phyloP scores from a whole-genome alignment of 1,140 invertebrate species.

The Drosophila parvula region DNA sequence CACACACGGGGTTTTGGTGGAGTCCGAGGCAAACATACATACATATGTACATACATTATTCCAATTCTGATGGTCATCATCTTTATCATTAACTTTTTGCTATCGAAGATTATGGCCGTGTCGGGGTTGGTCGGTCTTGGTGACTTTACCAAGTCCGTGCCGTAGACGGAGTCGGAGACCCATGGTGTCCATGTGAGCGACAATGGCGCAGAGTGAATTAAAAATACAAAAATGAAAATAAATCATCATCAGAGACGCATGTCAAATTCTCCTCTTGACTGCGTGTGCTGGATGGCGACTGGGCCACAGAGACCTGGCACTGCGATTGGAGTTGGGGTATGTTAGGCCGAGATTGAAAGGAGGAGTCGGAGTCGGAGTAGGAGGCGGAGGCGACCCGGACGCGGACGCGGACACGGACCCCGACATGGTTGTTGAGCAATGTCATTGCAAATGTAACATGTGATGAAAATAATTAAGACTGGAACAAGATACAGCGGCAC shows the following conservation, averaged over 20 bases:
- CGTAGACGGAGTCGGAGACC: neutral
- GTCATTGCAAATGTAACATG: constrained; percentile 62
- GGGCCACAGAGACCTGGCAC: neutral
- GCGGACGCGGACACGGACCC: neutral
- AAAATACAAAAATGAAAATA: constrained; percentile 77
- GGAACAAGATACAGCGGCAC: neutral
- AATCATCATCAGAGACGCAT: constrained; percentile 77
- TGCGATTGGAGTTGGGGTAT: neutral
- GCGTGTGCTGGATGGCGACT: constrained; percentile 39
- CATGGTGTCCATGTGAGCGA: constrained; percentile 57
- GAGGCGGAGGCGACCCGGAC: constrained; percentile 10
- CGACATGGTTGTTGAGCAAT: constrained; percentile 46
- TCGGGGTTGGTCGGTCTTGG: constrained; percentile 5
- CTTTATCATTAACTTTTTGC: constrained; percentile 76
- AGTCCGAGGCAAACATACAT: constrained; percentile 10
- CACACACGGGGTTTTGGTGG: neutral
- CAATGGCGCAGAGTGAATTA: constrained; percentile 76
- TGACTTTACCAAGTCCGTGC: constrained; percentile 11
- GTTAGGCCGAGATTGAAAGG: constrained; percentile 12
- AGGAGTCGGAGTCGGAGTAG: neutral
- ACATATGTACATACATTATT: constrained; percentile 57
- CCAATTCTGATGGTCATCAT: constrained; percentile 76
- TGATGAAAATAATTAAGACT: constrained; percentile 61
- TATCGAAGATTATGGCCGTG: constrained; percentile 65
- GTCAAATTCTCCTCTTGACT: constrained; percentile 72